phyloP scores from a whole-genome alignment of 1,140 invertebrate species.

The Catajapyx aquilonaris region DNA sequence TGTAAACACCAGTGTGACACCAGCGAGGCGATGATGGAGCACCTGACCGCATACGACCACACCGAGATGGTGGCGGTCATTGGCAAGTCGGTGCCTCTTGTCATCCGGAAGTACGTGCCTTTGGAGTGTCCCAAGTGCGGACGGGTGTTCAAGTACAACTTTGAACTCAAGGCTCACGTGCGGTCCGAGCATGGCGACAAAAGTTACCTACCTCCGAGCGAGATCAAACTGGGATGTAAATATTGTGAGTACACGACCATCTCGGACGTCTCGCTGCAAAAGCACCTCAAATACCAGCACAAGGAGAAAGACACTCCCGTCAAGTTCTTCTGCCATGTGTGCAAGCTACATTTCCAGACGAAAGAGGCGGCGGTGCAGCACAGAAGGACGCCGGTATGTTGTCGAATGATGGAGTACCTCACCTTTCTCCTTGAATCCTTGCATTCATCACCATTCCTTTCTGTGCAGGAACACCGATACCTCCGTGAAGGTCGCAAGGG shows the following conservation, averaged over 20 bases:
- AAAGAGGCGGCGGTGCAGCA: conserved; percentile 38
- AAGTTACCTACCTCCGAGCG: neutral
- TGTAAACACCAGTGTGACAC: conserved; percentile 48
- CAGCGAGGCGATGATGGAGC: conserved; percentile 39
- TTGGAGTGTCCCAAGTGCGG: conserved; percentile 29
- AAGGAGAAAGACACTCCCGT: conserved; percentile 16
- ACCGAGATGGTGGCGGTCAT: conserved; percentile 44
- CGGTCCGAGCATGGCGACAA: conserved; percentile 24
- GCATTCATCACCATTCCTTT: too few species aligned
- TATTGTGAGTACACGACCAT: conserved; percentile 16
- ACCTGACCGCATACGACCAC: conserved; percentile 41
- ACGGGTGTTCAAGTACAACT: conserved; percentile 40
- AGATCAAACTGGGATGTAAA: conserved; percentile 1
- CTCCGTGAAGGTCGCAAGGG: too few species aligned
- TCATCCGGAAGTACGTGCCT: conserved; percentile 41
- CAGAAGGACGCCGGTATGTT: conserved; percentile 36
- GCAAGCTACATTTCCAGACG: conserved; percentile 35
- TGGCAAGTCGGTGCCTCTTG: conserved; percentile 54
- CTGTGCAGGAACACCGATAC: too few species aligned
- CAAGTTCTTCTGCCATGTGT: conserved; percentile 41
- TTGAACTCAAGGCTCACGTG: conserved; percentile 41
- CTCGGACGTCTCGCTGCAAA: conserved; percentile 37
- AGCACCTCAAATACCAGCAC: conserved; percentile 26
- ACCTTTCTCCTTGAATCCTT: too few species aligned
- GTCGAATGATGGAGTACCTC: too few species aligned